A percentile compares a stretch with the other conserved stretches of the same genome.
Evolutionary conservation across 2,797 vertebrate species (phyloP).

Genomic region (Diplodus sargus): DNA sequence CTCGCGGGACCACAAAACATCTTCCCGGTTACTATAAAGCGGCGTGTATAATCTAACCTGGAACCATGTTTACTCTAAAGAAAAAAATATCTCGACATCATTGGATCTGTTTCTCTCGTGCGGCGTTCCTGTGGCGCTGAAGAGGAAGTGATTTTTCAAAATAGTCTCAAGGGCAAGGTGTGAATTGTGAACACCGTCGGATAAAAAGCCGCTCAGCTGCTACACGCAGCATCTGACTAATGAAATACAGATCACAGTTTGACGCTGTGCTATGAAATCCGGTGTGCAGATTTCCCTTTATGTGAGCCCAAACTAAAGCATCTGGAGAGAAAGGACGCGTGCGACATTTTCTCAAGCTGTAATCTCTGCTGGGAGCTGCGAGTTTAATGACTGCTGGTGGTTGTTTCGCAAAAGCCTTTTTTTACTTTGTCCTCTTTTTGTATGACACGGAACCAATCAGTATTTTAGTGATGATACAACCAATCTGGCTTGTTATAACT

Average conservation of each 20-base stretch:
- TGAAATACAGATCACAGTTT: constrained; percentile 54
- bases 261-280: constrained; percentile 46
- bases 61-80: constrained; percentile 47
- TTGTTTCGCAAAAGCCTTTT: constrained; percentile 21
- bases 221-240: constrained; percentile 51
- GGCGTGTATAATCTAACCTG: constrained; percentile 31
- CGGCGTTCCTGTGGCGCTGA: constrained; percentile 21
- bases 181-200: constrained; percentile 44
- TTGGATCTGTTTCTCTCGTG: constrained; percentile 34
- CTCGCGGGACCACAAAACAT: constrained; percentile 25
- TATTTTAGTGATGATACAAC: neutral
- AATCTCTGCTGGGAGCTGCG: constrained; percentile 37
- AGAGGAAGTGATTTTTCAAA: constrained; percentile 54
- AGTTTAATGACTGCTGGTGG: constrained; percentile 46
- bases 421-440: constrained; percentile 10
- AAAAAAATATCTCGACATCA: constrained; percentile 42
- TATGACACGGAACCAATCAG: neutral
- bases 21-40: constrained; percentile 8
- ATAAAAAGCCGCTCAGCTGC: constrained; percentile 44
- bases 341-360: constrained; percentile 26
- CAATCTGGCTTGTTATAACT: too few species aligned
- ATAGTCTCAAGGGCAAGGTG: constrained; percentile 54
- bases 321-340: constrained; percentile 11
- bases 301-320: constrained; percentile 14
- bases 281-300: constrained; percentile 20